A percentile compares a stretch with the other conserved stretches of the same genome.
phyloP scores from a whole-genome alignment of 1,140 invertebrate genomes.

The Hormaphis cornu region DNA sequence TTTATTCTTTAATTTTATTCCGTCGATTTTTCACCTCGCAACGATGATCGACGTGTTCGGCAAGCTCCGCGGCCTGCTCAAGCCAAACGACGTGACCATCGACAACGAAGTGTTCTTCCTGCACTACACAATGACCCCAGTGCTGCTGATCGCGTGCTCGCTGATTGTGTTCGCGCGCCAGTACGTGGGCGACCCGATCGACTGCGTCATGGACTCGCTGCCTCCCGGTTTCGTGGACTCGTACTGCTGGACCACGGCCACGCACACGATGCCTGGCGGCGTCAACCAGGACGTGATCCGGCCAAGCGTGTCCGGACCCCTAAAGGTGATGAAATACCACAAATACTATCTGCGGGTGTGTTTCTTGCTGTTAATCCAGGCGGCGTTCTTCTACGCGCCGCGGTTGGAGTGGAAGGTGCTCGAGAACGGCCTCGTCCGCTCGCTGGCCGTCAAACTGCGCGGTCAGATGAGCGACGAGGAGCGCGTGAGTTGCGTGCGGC shows the following conservation, averaged over 20 bases:
- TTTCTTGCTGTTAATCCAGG: conserved; percentile 83
- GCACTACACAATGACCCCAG: not conserved
- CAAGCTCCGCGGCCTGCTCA: not conserved
- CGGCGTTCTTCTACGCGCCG: conserved; percentile 87
- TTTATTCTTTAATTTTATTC: too few relatives aligned
- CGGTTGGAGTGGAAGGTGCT: conserved; percentile 82
- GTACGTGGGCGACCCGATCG: not conserved
- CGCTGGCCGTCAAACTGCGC: too few relatives aligned
- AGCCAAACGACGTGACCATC: not conserved
- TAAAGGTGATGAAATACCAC: too few relatives aligned
- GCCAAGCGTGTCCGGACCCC: not conserved
- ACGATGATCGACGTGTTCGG: not conserved
- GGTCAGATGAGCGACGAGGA: conserved; percentile 44
- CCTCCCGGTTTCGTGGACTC: not conserved
- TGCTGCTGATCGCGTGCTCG: not conserved
- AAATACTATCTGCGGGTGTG: conserved; percentile 96
- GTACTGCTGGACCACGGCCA: not conserved
- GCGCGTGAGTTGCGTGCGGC: conserved; percentile 47
- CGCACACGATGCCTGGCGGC: not conserved
- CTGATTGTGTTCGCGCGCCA: not conserved
- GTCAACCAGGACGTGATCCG: not conserved
- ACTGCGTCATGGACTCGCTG: not conserved
- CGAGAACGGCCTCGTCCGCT: conserved; percentile 55
- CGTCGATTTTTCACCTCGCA: too few relatives aligned
- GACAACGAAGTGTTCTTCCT: not conserved